Base-by-base conservation (phyloP, 2,113 vertebrate species). In the Charadrius vociferus region DNA sequence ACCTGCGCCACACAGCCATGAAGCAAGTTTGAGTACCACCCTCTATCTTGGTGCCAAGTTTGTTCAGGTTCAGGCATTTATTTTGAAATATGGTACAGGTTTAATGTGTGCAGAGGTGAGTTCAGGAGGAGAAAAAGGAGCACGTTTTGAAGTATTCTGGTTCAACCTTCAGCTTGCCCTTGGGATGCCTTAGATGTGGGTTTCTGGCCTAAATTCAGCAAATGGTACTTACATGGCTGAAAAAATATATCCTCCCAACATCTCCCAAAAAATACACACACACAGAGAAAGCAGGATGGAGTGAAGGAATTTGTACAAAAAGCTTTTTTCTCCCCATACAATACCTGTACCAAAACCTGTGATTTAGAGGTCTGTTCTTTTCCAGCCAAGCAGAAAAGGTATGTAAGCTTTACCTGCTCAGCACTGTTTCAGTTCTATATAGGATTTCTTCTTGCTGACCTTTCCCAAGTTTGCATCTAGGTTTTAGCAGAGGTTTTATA, bases 261-360 rank as follows among this genome's bases (percentile, higher is more conserved):
- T n/a, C 7, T 68, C 26, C 26, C 26, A n/a, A 41, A 84, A 80
- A 55, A 52, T 36, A 34, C 12, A 39, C 4, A 12, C 1, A 14
- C 10, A 27, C 1, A 9, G 3, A 45, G 21, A 63, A 58, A n/a
- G 24, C 45, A 86, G 4, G 6, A 8, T 50, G 23, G 19, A 72
- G 10, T 29, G 20, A 20, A 71, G 24, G 6, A 68, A 74, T 89
- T 78, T 39, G 10, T 78, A 49, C 1, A 5, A 66, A 80, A 74
- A 62, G 3, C 6, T 36, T 41, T 39, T 24, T 6, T 8, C 2
- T 3, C 3, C 10, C 1, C 0, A 0, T 49, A 71, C 1, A 85
- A 22, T 27, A 26, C 1, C 3, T 19, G 8, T 52, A 47, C 18
- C 16, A 74, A 79, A 75, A 83, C 21, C 20, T 30, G 13, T 59